Evolutionary conservation across 2,888 invertebrate species (phyloP).

Genomic region (Pharmacophagus antenor): DNA sequence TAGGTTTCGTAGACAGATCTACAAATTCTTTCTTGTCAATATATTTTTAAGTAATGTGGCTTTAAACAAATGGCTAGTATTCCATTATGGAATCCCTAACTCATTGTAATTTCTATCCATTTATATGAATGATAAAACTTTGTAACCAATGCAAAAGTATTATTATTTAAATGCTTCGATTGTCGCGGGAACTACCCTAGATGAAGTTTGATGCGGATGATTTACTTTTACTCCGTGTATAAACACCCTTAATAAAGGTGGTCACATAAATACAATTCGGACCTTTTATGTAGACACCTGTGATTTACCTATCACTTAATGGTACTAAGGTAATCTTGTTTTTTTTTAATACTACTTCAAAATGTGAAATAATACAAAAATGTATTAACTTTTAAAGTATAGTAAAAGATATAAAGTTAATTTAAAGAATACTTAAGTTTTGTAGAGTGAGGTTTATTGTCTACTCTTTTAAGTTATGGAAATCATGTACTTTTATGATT

Average conservation of each 20-base stretch:
- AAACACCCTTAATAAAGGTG: constrained; percentile 7
- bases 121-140: too few relatives aligned
- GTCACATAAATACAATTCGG: neutral
- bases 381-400: too few relatives aligned
- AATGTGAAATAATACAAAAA: neutral
- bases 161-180: neutral
- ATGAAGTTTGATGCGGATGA: neutral
- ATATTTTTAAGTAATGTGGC: neutral
- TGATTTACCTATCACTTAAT: constrained; percentile 6
- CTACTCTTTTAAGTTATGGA: too few relatives aligned
- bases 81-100: neutral
- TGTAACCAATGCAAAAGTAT: too few relatives aligned
- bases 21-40: neutral
- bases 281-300: constrained; percentile 1
- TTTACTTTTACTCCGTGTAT: neutral
- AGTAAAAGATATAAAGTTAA: too few relatives aligned
- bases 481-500: too few relatives aligned
- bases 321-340: constrained; percentile 1
- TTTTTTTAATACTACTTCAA: neutral
- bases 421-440: too few relatives aligned
- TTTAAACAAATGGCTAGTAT: neutral
- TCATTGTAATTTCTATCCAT: too few relatives aligned
- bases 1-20: neutral
- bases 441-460: too few relatives aligned
- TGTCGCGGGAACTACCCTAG: neutral